phyloP scores from a whole-genome alignment of 92 coral and sea anemone species.

The Phenganax subtilis region DNA sequence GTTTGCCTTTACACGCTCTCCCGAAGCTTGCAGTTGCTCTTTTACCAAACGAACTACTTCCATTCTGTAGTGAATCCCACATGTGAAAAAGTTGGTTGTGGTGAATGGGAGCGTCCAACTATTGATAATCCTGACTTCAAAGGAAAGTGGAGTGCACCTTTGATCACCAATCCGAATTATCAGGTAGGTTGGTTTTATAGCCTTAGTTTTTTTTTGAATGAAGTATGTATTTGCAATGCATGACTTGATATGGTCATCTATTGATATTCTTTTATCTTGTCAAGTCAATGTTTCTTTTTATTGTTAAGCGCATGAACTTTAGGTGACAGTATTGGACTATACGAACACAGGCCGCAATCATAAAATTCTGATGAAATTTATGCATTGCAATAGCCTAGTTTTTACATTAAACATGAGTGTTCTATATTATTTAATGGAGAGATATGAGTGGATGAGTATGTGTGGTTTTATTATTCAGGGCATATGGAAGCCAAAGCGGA shows the following conservation, averaged over 20 bases:
- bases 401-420: no score
- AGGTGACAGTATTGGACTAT: no score
- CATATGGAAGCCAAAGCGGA: conserved; percentile 88
- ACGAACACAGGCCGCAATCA: no score
- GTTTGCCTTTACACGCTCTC: background rate
- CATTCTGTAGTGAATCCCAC: conserved; percentile 71
- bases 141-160: conserved; percentile 96
- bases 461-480: conserved; percentile 56
- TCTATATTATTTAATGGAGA: no score
- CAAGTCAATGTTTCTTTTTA: no score
- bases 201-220: background rate
- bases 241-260: background rate
- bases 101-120: conserved; percentile 88
- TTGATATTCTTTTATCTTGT: no score
- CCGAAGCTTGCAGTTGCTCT: background rate
- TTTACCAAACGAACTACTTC: background rate
- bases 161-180: conserved; percentile 80
- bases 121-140: conserved; percentile 89
- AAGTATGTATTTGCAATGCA: background rate
- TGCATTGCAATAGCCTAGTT: no score
- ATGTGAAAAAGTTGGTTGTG: conserved; percentile 93
- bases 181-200: conserved; percentile 53
- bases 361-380: no score
- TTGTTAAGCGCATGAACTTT: no score
- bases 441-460: no score